These are phyloP conservation scores for Drosophila pseudotakahashii DNA, from an alignment of 2,888 invertebrate species.

Conservation along the genomic window DNA sequence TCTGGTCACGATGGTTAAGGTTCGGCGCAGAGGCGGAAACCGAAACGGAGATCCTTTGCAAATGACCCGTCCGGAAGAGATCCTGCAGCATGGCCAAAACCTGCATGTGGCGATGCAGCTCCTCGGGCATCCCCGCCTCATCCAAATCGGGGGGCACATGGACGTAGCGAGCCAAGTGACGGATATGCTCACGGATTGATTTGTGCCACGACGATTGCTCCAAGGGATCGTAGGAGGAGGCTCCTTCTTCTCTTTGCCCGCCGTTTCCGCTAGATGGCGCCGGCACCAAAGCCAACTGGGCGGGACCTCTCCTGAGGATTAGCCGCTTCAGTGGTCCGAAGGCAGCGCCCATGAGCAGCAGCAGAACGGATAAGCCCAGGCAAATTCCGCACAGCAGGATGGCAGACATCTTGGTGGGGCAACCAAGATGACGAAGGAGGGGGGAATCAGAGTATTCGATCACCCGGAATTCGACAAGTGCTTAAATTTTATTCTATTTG, in stretches of 20 bases:
- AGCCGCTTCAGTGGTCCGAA: not conserved
- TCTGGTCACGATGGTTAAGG: not conserved
- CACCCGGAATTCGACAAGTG: not conserved
- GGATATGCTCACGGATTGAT: slow-evolving; percentile 12
- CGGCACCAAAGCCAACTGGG: slow-evolving; percentile 14
- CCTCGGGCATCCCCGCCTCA: slow-evolving; percentile 17
- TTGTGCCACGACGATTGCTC: slow-evolving; percentile 30
- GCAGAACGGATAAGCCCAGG: slow-evolving; percentile 3
- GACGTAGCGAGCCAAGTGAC: slow-evolving; percentile 8
- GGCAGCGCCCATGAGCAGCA: not conserved
- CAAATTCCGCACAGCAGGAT: slow-evolving; percentile 5
- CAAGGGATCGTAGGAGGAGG: slow-evolving; percentile 13
- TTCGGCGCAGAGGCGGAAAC: not conserved
- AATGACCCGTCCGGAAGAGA: slow-evolving; percentile 3
- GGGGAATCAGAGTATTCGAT: not conserved
- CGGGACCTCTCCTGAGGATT: not conserved
- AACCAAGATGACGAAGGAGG: too few species aligned
- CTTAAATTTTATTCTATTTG: not conserved
- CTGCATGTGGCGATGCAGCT: slow-evolving; percentile 18
- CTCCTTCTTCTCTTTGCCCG: too few species aligned
- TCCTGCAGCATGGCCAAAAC: slow-evolving; percentile 28
- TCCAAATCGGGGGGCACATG: slow-evolving; percentile 29
- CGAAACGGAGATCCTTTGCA: not conserved
- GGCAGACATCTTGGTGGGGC: too few species aligned
- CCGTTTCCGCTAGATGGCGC: too few species aligned